These are phyloP conservation scores for Pteronotus mesoamericanus DNA, from an alignment of 2,797 vertebrate genomes.

Conservation along the genomic window DNA sequence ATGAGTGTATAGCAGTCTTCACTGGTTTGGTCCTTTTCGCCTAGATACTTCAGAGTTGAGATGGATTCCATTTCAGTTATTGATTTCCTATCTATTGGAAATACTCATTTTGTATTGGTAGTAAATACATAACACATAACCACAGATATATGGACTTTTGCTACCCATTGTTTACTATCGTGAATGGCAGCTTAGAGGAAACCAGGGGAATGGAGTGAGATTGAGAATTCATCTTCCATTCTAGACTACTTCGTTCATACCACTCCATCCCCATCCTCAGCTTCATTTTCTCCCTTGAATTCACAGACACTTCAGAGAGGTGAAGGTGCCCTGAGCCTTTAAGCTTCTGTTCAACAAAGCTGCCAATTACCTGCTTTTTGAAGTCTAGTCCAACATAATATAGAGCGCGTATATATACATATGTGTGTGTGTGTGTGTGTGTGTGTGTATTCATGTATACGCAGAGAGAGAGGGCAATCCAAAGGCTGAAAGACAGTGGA, in stretches of 20 bases:
- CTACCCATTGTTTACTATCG: not conserved
- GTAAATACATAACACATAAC: not conserved
- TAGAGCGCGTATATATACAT: not conserved
- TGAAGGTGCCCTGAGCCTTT: not conserved
- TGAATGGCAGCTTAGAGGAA: conserved; percentile 5
- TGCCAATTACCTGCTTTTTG: not conserved
- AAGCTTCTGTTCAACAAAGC: not conserved
- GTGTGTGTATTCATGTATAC: not conserved
- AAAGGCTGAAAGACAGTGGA: not conserved
- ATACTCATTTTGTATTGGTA: not conserved
- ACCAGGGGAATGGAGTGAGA: conserved; percentile 38
- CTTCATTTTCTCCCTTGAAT: conserved; percentile 38
- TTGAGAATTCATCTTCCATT: not conserved
- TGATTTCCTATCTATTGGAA: not conserved
- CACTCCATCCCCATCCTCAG: conserved; percentile 61
- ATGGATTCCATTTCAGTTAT: not conserved
- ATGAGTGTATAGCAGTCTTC: not conserved
- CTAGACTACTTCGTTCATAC: not conserved
- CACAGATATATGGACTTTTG: not conserved
- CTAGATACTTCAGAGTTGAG: not conserved
- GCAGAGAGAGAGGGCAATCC: not conserved
- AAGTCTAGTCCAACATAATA: not conserved
- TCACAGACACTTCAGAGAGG: not conserved
- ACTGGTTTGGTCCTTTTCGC: not conserved
- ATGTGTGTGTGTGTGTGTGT: not conserved